Conservation (phyloP, 2,113 vertebrate genomes). For the Typhlomys cinereus region DNA sequence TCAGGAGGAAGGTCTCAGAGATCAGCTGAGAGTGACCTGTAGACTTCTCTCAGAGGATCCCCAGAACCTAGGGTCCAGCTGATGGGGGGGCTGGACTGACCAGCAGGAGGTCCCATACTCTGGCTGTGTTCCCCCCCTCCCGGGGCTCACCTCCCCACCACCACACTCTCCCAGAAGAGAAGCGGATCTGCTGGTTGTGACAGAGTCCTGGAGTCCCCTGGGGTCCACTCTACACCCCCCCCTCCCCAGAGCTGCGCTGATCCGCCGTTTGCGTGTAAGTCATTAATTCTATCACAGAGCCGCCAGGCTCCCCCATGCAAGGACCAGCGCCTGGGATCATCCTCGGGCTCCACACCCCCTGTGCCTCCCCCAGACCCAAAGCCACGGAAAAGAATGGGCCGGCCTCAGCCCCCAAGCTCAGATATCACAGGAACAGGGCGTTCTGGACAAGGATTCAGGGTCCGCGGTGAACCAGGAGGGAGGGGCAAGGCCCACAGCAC, state of each 20-base stretch:
- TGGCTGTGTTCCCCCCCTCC: rapidly evolving
- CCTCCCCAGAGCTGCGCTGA: constrained; percentile 32
- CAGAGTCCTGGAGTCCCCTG: not conserved
- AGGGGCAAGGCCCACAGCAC: constrained; percentile 30
- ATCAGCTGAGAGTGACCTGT: not conserved
- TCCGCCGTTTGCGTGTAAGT: constrained; percentile 67
- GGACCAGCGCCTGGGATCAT: constrained; percentile 78
- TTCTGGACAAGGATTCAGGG: not conserved
- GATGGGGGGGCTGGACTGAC: rapidly evolving
- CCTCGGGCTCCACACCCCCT: constrained; percentile 65
- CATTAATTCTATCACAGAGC: constrained; percentile 71
- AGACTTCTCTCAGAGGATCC: not conserved
- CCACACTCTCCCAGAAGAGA: not conserved
- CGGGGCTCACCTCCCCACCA: too few species aligned
- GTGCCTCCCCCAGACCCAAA: not conserved
- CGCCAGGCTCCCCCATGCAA: constrained; percentile 58
- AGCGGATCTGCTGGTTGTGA: not conserved
- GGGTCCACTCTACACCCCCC: too few species aligned
- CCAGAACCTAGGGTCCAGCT: not conserved
- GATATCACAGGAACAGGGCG: not conserved
- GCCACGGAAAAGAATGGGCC: not conserved
- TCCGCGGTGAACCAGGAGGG: not conserved
- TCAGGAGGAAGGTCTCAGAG: not conserved
- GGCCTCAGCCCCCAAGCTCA: not conserved
- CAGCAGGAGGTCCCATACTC: not conserved